Evolutionary conservation across 2,888 invertebrate species (phyloP), one percentile per base, ranked within the genome.

Genomic region (Ichneumoninae sp.): DNA sequence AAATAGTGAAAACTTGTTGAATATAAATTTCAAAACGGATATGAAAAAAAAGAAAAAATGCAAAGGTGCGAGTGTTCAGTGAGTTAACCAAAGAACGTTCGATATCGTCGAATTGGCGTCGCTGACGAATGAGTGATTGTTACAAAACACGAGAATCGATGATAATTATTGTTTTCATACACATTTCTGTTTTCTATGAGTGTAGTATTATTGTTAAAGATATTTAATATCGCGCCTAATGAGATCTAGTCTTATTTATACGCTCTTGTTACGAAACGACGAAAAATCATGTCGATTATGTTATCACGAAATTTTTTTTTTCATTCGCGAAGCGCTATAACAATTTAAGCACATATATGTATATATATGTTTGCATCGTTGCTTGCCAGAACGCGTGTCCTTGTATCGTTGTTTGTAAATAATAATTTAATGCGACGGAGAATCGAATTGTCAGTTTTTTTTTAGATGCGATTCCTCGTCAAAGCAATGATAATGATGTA

Each of bases 81-180:
- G 89, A 78, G 87, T 89, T 90, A 90, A 92, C 92, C 92, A 92
- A 92, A 92, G 92, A 92, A 88, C 88, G 88, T 86, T 89, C 87
- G 86, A 85, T 88, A 87, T 87, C 88, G 83, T 81, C 40, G 82
- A 68, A 77, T 76, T 74, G n/a, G 57, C 60, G n/a, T 50, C 73
- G 40, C 60, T 52, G n/a, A 76, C 68, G 47, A 50, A 68, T 57
- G 36, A 52, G 54, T 40, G 75, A 86, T 84, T 85, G 68, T 65
- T 47, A 40, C 16, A 74, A 83, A 74, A 81, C 36, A 33, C 36
- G 19, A 78, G 70, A 60, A 36, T 81, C n/a, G 57, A 57, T 57
- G 10, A 26, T 80, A 52, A 79, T 71, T 36, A 78, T 85, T 68
- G 80, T 85, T 84, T 85, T 82, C 60, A 70, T 76, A 80, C 36